phyloP scores from a whole-genome alignment of 2,888 invertebrate species.

The Athripsodes cinereus region DNA sequence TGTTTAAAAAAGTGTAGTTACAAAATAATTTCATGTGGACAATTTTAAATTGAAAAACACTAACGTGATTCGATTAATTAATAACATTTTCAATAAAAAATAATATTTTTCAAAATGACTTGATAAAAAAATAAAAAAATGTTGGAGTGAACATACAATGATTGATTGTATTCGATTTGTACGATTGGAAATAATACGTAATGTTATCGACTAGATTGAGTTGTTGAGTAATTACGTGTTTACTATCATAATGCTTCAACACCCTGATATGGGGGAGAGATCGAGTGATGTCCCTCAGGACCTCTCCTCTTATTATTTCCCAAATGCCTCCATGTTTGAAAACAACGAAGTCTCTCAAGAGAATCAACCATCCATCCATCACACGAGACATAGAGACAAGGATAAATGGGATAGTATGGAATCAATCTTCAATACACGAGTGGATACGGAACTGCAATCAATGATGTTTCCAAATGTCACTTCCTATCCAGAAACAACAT shows the following conservation, averaged over 20 bases:
- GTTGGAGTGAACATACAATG: no score
- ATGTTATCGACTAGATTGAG: no score
- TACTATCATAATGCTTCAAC: conserved; percentile 10
- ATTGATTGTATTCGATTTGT: no score
- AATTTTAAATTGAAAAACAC: no score
- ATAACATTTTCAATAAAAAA: no score
- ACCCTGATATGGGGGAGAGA: conserved; percentile 8
- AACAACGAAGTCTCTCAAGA: conserved; percentile 14
- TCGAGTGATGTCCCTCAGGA: conserved; percentile 4
- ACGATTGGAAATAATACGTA: no score
- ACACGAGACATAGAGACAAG: conserved; percentile 12
- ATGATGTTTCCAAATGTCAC: conserved; percentile 5
- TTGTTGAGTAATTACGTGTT: no score
- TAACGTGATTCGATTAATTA: no score
- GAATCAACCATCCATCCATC: conserved; percentile 1
- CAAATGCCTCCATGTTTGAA: conserved; percentile 9
- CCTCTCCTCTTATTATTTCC: not conserved
- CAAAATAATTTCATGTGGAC: no score
- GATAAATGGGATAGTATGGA: conserved; percentile 8
- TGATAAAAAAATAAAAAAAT: no score
- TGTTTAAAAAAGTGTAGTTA: no score
- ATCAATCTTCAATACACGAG: conserved; percentile 8
- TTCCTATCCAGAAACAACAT: not conserved
- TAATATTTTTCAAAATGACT: no score
- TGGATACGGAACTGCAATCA: conserved; percentile 8